Base-by-base conservation (phyloP, 2,797 vertebrate genomes). In the Gobio occitaniae region DNA sequence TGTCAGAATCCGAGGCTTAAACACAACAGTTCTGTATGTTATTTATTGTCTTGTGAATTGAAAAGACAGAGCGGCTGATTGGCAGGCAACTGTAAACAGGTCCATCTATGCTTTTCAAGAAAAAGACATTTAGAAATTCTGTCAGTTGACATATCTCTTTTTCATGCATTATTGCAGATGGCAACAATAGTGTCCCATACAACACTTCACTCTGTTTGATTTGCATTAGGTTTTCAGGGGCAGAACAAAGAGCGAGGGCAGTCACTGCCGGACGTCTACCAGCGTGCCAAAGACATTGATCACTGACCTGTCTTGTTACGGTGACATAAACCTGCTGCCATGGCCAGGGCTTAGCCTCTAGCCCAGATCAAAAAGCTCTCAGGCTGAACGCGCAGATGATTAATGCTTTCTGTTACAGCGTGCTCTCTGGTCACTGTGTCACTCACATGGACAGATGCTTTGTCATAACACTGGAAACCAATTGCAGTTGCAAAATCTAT, bases 221-320 rank as follows among this genome's bases (percentile, higher is more conserved):
- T 84, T 84, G 87, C 74, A 82, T 71, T 74, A 71, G 48, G 59
- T 86, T 81, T 84, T 87, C 21, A 69, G 52, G 66, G 19, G 44
- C 69, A 48, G 47, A 71, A 41, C 44, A 80, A 70, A 82, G 76
- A 83, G 65, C 66, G 78, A 85, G 78, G 56, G 75, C 78, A 70
- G 41, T 50, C 85, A 87, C 54, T 76, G 11, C 10, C 11, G 29
- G 76, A 68, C 50, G 6, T 79, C 86, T 69, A 78, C 69, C 82
- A 82, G 52, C 13, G 29, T 74, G 69, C 83, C 84, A 86, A 80
- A 83, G 78, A 74, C 84, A 89, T 87, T 87, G 88, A 89, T 89
- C 85, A 89, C 85, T 69, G 69, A 82, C 86, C 85, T 86, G 89
- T 87, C 89, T 90, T 84, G 81, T 89, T 90, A 89, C 13, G 25